Base-by-base conservation (phyloP, 2,797 vertebrate genomes). In the Phoebastria nigripes region DNA sequence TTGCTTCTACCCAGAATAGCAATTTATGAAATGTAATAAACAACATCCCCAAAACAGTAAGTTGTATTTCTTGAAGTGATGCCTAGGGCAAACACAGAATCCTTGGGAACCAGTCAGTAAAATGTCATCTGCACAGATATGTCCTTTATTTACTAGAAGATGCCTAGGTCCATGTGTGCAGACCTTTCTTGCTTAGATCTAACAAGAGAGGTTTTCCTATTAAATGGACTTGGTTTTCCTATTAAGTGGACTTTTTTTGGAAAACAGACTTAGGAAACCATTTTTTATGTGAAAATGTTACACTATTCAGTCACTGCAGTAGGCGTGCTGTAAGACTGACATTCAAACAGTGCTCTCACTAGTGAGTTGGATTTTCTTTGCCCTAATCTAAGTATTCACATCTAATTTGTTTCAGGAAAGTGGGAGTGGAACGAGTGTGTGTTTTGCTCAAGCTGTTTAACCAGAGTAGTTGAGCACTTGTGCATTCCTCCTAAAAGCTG, bases 21-120 rank as follows among this genome's bases (percentile, higher is more conserved):
- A 83, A 78, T 91, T 94, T 85, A 61, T 87, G 52, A 91, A 81
- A 78, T 83, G 42, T 73, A 91, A 81, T 78, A 94, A 94, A 76
- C 71, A 82, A 58, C 74, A 5, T 81, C 56, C 87, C 51, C 72
- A 33, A 78, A 94, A 62, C 61, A 87, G 4, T 72, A 89, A 87
- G 51, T 81, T 82, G 42, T 61, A n/a, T 91, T 90, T 91, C 84
- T 95, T 78, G 49, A 89, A 82, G 35, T 71, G 56, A n/a, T 82
- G 78, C 76, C 74, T n/a, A 6, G 61, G 46, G 84, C 87, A 88
- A 88, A 42, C 29, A 37, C 51, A 67, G 49, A 54, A 42, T 83
- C 61, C 65, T 87, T 54, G 56, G 89, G 74, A 92, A 22, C 6
- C 54, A 44, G 28, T 62, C 72, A 69, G 29, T 84, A 46, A 81